Conservation (phyloP, 1,140 invertebrate species). For the Drosophila ogumai region DNA sequence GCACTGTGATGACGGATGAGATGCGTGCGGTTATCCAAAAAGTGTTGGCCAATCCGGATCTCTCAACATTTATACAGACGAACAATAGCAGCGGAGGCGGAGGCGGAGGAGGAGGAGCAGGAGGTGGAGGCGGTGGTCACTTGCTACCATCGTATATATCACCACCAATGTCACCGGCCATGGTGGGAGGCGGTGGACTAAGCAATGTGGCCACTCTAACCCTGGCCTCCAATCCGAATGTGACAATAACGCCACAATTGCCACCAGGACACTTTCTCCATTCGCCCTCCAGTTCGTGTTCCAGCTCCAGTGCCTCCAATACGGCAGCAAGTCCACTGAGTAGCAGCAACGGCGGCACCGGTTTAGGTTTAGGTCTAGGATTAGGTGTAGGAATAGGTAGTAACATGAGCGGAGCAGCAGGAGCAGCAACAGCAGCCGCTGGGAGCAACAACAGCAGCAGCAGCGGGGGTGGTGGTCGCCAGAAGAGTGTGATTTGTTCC, state of each 20-base stretch:
- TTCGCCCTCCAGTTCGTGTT: slow-evolving; percentile 69
- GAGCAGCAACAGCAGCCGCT: background rate
- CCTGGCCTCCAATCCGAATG: slow-evolving; percentile 76
- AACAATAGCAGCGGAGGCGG: slow-evolving; percentile 40
- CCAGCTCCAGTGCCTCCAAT: slow-evolving; percentile 68
- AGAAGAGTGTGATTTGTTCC: slow-evolving; percentile 82
- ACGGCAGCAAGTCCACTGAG: slow-evolving; percentile 69
- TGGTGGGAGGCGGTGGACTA: slow-evolving; percentile 10
- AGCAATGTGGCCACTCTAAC: slow-evolving; percentile 63
- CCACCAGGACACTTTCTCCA: slow-evolving; percentile 77
- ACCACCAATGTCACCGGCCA: slow-evolving; percentile 80
- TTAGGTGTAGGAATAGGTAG: slow-evolving; percentile 7
- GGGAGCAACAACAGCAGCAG: background rate
- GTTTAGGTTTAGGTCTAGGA: slow-evolving; percentile 3
- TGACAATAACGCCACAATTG: slow-evolving; percentile 79
- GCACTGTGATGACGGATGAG: slow-evolving; percentile 80
- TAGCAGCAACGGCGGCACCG: slow-evolving; percentile 5
- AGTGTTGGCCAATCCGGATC: slow-evolving; percentile 80
- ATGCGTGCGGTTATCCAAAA: slow-evolving; percentile 84
- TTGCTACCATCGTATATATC: slow-evolving; percentile 76
- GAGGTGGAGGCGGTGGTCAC: slow-evolving; percentile 12
- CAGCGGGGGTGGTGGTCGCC: slow-evolving; percentile 27
- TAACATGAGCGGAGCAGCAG: background rate
- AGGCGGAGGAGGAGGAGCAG: background rate
- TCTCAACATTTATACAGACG: slow-evolving; percentile 81